These are phyloP conservation scores for Cygnus olor DNA, from an alignment of 2,797 vertebrate species.

Conservation along the genomic window DNA sequence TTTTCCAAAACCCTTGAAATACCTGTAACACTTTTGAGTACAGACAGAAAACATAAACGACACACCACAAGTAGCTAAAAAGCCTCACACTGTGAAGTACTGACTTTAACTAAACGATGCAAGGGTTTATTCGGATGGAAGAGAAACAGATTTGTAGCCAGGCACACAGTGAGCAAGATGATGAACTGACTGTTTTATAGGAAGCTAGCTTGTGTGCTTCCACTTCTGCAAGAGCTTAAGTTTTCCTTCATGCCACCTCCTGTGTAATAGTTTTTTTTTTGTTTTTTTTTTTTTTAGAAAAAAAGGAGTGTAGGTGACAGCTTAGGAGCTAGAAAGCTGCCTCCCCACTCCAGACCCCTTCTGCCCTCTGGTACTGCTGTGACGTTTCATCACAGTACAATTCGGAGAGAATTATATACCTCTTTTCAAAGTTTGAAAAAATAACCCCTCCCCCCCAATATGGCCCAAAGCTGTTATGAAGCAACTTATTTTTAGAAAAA, in stretches of 20 bases:
- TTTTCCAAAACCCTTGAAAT: not conserved
- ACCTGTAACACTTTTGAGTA: not conserved
- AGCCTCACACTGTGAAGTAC: not conserved
- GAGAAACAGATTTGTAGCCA: not conserved
- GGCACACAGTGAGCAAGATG: not conserved
- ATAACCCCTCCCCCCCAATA: not conserved
- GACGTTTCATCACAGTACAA: not conserved
- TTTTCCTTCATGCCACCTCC: not conserved
- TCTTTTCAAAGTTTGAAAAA: not conserved
- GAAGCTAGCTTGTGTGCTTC: not conserved
- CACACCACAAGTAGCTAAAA: not conserved
- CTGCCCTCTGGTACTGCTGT: not conserved
- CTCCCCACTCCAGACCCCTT: not conserved
- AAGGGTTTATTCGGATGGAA: not conserved
- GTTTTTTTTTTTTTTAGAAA: too few species aligned
- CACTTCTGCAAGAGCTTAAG: not conserved
- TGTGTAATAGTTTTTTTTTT: not conserved
- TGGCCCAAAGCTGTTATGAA: slow-evolving; percentile 49
- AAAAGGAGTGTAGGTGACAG: not conserved
- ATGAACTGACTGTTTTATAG: not conserved
- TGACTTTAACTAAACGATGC: not conserved
- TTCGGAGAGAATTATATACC: not conserved
- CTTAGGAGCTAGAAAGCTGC: not conserved
- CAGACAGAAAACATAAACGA: not conserved
- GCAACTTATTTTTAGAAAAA: slow-evolving; percentile 64